Evolutionary conservation across 2,888 invertebrate species (phyloP).

Genomic region (Pammene fasciana): DNA sequence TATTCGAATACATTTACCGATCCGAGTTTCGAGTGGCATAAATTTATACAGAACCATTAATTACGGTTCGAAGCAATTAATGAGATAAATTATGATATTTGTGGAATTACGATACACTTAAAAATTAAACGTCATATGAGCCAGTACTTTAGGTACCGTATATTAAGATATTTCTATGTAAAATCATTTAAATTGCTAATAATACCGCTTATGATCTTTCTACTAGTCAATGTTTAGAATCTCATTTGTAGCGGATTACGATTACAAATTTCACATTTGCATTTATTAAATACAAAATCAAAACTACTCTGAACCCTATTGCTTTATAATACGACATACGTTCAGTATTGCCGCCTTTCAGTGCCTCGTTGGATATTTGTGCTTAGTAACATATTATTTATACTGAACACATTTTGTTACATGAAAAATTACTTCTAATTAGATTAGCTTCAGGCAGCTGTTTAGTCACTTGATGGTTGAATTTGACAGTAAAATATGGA

Average conservation of each 20-base stretch:
- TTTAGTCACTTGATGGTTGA: slow-evolving; percentile 11
- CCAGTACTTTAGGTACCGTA: not conserved
- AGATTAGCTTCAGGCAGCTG: slow-evolving; percentile 16
- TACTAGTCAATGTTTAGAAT: slow-evolving; percentile 8
- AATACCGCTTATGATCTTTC: not conserved
- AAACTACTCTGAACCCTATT: slow-evolving; percentile 44
- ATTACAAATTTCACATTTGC: slow-evolving; percentile 46
- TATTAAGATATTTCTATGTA: not conserved
- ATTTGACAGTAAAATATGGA: slow-evolving; percentile 16
- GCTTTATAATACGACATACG: slow-evolving; percentile 16
- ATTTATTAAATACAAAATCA: not conserved
- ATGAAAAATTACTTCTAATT: slow-evolving; percentile 29
- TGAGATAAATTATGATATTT: slow-evolving; percentile 57
- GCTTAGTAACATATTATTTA: slow-evolving; percentile 60
- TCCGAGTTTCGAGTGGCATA: slow-evolving; percentile 48
- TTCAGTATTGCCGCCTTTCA: slow-evolving; percentile 15
- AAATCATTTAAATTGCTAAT: slow-evolving; percentile 2
- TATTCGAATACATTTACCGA: slow-evolving; percentile 48
- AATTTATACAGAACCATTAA: slow-evolving; percentile 53
- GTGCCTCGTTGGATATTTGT: slow-evolving; percentile 50
- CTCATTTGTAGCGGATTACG: slow-evolving; percentile 54
- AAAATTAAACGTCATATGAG: not conserved
- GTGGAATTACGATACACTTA: slow-evolving; percentile 48
- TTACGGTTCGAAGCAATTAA: slow-evolving; percentile 58
- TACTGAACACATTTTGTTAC: slow-evolving; percentile 44